phyloP scores from a whole-genome alignment of 2,797 vertebrate species.

The Margarornis squamiger region DNA sequence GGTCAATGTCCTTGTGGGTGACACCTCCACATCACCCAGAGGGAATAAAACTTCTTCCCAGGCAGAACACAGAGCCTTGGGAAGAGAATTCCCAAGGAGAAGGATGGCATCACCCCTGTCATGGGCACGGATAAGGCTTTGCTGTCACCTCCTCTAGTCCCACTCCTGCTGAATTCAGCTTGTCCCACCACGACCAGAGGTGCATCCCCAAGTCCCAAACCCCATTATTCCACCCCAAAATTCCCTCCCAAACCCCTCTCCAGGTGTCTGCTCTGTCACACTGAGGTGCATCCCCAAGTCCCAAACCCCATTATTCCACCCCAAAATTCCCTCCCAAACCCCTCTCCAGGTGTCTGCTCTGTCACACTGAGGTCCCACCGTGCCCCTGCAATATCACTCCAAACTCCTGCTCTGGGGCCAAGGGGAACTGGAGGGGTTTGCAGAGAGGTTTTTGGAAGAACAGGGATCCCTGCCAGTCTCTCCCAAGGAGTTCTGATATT shows the following conservation, averaged over 20 bases:
- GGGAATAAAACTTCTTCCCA: neutral
- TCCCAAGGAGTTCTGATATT: neutral
- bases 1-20: neutral
- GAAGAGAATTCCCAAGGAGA: neutral
- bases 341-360: accelerated
- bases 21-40: neutral
- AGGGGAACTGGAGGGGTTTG: accelerated
- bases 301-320: neutral
- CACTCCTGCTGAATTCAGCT: neutral
- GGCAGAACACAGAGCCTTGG: neutral
- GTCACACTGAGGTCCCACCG: accelerated
- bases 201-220: neutral
- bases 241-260: neutral
- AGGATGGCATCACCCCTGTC: accelerated
- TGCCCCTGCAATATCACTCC: accelerated
- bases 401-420: accelerated
- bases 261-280: accelerated
- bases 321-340: neutral
- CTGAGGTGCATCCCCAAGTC: accelerated
- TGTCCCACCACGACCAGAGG: neutral
- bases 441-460: neutral
- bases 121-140: accelerated
- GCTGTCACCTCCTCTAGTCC: neutral
- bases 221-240: neutral
- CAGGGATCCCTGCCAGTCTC: accelerated